phyloP scores from a whole-genome alignment of 2,113 vertebrate genomes.

The Lycocorax pyrrhopterus region DNA sequence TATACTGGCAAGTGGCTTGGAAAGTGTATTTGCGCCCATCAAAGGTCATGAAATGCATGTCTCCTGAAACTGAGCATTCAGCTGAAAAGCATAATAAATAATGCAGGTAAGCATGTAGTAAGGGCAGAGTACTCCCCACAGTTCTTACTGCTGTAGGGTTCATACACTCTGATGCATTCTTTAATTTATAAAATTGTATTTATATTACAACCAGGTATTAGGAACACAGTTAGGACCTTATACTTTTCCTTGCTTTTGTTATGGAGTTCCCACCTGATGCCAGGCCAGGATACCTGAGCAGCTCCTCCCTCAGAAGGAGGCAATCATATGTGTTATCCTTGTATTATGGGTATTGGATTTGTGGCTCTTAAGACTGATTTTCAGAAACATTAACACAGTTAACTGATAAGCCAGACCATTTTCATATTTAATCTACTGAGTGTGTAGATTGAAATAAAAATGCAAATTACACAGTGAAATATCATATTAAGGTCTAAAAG shows the following conservation, averaged over 20 bases:
- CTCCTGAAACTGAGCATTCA: conserved; percentile 93
- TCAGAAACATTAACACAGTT: neutral
- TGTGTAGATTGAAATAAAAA: neutral
- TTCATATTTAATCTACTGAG: neutral
- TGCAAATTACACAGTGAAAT: neutral
- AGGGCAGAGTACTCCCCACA: neutral
- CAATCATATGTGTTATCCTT: neutral
- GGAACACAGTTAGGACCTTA: neutral
- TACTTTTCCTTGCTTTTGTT: neutral
- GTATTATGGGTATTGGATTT: neutral
- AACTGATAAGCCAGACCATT: neutral
- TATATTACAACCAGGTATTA: neutral
- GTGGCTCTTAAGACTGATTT: neutral
- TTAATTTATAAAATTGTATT: neutral
- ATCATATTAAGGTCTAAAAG: neutral
- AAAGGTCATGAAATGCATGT: conserved; percentile 90
- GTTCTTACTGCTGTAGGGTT: neutral
- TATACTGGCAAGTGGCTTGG: conserved; percentile 88
- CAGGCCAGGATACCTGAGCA: neutral
- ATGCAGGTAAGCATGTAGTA: neutral
- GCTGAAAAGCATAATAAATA: conserved; percentile 62
- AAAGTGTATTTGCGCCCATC: conserved; percentile 90
- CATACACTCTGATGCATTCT: neutral
- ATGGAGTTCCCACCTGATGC: neutral
- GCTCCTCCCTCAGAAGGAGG: neutral